Base-by-base conservation (phyloP, 1,140 invertebrate species). In the Augochlora pura region DNA sequence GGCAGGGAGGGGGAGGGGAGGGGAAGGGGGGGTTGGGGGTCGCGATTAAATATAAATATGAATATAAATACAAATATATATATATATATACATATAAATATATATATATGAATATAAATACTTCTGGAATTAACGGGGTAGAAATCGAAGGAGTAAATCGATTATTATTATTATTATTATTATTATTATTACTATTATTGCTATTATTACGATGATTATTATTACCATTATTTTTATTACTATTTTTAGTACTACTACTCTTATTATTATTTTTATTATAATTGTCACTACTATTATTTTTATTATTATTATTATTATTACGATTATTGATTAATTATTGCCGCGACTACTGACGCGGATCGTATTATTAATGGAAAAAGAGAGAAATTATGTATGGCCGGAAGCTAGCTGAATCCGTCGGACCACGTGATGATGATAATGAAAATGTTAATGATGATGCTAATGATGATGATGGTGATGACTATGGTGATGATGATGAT, bases 61-160 rank as follows among this genome's bases (percentile, higher is more conserved):
- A 80, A 69, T 70, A 73, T 68, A 80, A 77, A 81, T 80, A 84
- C 59, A 68, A 69, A 77, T 67, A 81, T 68, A 77, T 62, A 69
- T 64, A 68, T 23, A 68, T 23, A 66, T 18, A 78, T 64, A 68
- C 18, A 67, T 66, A 77, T 62, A 38, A 16, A 68, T 39, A 78
- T 71, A 71, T 49, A 62, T 39, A 62, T 25, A 60, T 66, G 66
- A n/a, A 59, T 67, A 70, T 65, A 68, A 42, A 79, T 60, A 65
- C 25, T 64, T 79, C 77, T 73, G 70, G 70, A 73, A 79, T 72
- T 79, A 79, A 79, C 70, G 63, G 60, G 70, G 77, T 79, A 72
- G 68, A 74, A 27, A 64, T 60, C 64, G 73, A 76, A 38, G 39
- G 52, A 59, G 54, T 21, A 42, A 59, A 66, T n/a, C 32, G 60